Conservation (phyloP, 2,113 vertebrate species). For the Gallinago media region DNA sequence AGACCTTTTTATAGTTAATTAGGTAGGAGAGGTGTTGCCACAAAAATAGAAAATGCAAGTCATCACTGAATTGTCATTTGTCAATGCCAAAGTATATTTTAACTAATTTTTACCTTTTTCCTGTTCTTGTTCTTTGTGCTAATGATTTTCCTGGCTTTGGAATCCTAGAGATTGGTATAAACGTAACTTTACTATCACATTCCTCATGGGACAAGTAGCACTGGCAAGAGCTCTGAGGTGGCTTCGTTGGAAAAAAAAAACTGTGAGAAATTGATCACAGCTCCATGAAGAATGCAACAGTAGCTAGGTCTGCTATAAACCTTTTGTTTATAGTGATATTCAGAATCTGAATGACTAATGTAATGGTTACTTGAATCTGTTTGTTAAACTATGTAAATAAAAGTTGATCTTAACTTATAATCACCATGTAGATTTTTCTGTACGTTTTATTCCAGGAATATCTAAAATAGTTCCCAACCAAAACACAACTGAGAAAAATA, state of each 20-base stretch:
- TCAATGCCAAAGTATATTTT: not conserved
- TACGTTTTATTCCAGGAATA: not conserved
- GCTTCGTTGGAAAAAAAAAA: slow-evolving; percentile 58
- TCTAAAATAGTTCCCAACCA: not conserved
- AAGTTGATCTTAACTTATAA: slow-evolving; percentile 7
- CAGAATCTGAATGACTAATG: not conserved
- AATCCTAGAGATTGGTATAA: slow-evolving; percentile 90
- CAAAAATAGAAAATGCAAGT: not conserved
- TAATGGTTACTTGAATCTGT: not conserved
- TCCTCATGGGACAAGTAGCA: slow-evolving; percentile 89
- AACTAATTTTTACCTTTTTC: not conserved
- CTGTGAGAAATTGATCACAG: not conserved
- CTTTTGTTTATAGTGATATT: not conserved
- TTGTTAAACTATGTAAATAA: not conserved
- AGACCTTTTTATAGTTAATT: not conserved
- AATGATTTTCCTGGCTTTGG: slow-evolving; percentile 22
- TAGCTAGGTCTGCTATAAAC: not conserved
- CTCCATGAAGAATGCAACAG: not conserved
- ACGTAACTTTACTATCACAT: slow-evolving; percentile 90
- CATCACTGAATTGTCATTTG: not conserved
- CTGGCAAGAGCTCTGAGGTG: slow-evolving; percentile 80
- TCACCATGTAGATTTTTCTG: not conserved
- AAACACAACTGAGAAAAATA: not conserved
- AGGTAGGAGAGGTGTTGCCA: not conserved
- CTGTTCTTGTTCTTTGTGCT: not conserved